phyloP scores from a whole-genome alignment of 2,888 invertebrate genomes.

The Dione juno region DNA sequence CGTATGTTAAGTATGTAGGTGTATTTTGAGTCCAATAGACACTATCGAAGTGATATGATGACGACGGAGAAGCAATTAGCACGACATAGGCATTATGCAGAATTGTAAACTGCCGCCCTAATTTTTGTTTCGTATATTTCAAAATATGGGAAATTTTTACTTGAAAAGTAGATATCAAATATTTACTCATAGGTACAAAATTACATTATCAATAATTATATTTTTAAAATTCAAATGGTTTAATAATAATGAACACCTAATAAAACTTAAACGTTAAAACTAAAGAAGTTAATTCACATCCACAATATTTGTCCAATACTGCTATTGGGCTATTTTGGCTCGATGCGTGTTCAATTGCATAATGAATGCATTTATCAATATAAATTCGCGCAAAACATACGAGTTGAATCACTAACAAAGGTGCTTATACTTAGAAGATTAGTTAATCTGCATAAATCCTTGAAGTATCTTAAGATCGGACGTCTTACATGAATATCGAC shows the following conservation, averaged over 20 bases:
- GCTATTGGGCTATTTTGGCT: not conserved
- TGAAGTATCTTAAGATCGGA: not conserved
- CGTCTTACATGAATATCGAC: not conserved
- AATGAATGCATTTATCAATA: not conserved
- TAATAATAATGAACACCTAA: too few relatives aligned
- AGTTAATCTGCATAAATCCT: constrained; percentile 14
- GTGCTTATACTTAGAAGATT: constrained; percentile 8
- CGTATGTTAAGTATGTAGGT: not conserved
- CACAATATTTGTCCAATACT: not conserved
- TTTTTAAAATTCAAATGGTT: too few relatives aligned
- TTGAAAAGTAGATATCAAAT: not conserved
- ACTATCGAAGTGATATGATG: not conserved
- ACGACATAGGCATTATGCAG: not conserved
- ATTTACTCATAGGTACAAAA: too few relatives aligned
- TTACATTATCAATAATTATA: too few relatives aligned
- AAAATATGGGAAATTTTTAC: not conserved
- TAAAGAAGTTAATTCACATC: too few relatives aligned
- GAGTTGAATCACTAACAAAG: not conserved
- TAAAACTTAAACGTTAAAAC: too few relatives aligned
- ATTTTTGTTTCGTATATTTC: not conserved
- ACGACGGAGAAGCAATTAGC: not conserved
- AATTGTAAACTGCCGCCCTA: not conserved
- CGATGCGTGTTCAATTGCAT: not conserved
- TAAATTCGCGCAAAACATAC: not conserved
- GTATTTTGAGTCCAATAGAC: not conserved